Base-by-base conservation (phyloP, 2,888 invertebrate genomes). In the Pediacus dermestoides region DNA sequence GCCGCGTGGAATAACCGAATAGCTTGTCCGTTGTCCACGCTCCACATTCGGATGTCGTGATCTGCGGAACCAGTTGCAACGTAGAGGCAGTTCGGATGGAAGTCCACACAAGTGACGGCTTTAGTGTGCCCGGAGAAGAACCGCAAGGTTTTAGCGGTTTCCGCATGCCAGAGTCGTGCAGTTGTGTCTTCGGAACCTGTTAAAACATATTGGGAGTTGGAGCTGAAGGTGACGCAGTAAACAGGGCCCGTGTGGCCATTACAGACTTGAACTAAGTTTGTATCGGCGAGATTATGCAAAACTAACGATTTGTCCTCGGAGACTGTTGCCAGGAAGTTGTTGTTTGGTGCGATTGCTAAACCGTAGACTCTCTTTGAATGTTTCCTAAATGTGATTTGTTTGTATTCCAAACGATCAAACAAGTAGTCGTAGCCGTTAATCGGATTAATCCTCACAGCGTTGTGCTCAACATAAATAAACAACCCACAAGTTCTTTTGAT, bases 31-130 rank as follows among this genome's bases (percentile, higher is more conserved):
- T 88, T 87, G 44, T 85, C 82, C 34, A 89, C 79, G 51, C 81
- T 83, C 93, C 93, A 95, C 57, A 95, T 70, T 16, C 93, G 78
- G 30, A 93, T 82, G 22, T 85, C 86, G 63, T 85, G 84, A 72
- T 95, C 95, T n/a, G 85, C 80, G 1, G 93, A 89, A 6, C 92
- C 94, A 0, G 90, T 88, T 21, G 90, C 92, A 50, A 94, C 63
- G 66, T 95, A 94, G 54, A 83, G 80, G 51, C 87, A 85, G 69
- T 93, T 95, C 0, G 93, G 91, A 72, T 95, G 95, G 71, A 95
- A 93, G 58, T 83, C 82, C n/a, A 89, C 77, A 62, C 84, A 80
- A 64, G 91, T 89, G 12, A 95, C 85, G 72, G 92, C 88, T 62
- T 85, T 79, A 35, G 82, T 82, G 64, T 96, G 95, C 1, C 94